These are phyloP conservation scores for Melanostoma scalare DNA, from an alignment of 2,888 invertebrate species.

Conservation along the genomic window DNA sequence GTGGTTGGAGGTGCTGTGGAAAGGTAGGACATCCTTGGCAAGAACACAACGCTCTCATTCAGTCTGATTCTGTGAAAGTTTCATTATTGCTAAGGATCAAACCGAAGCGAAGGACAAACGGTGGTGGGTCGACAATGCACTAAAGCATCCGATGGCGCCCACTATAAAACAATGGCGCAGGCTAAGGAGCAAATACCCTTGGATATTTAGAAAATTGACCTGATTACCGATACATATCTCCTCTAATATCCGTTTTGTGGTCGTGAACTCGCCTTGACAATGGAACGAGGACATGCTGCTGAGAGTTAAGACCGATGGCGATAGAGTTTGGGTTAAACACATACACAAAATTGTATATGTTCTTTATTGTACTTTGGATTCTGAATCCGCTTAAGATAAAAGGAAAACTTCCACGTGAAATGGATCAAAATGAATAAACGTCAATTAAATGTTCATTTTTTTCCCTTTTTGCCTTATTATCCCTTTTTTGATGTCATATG, in stretches of 20 bases:
- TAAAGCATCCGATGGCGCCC: constrained; percentile 24
- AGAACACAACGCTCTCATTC: neutral
- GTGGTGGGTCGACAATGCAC: constrained; percentile 33
- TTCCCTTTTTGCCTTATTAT: constrained; percentile 47
- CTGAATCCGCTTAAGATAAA: neutral
- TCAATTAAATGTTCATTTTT: constrained; percentile 57
- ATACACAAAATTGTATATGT: neutral
- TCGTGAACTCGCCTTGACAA: constrained; percentile 36
- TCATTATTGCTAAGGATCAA: constrained; percentile 16
- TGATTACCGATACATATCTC: constrained; percentile 60
- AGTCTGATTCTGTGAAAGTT: constrained; percentile 11
- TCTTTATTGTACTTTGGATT: neutral
- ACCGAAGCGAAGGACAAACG: neutral
- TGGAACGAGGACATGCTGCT: constrained; percentile 30
- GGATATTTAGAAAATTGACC: constrained; percentile 69
- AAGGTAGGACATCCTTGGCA: constrained; percentile 4
- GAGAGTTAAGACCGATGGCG: neutral
- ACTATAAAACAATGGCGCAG: constrained; percentile 46
- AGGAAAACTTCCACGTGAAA: constrained; percentile 14
- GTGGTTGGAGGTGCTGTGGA: too few species aligned
- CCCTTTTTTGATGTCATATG: constrained; percentile 18
- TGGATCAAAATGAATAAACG: constrained; percentile 57
- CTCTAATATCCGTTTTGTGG: constrained; percentile 59
- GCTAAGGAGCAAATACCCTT: constrained; percentile 61
- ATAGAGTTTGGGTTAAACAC: neutral